These are phyloP conservation scores for Prostheceraeus crozeri DNA, from an alignment of 2,888 invertebrate genomes.

Conservation along the genomic window DNA sequence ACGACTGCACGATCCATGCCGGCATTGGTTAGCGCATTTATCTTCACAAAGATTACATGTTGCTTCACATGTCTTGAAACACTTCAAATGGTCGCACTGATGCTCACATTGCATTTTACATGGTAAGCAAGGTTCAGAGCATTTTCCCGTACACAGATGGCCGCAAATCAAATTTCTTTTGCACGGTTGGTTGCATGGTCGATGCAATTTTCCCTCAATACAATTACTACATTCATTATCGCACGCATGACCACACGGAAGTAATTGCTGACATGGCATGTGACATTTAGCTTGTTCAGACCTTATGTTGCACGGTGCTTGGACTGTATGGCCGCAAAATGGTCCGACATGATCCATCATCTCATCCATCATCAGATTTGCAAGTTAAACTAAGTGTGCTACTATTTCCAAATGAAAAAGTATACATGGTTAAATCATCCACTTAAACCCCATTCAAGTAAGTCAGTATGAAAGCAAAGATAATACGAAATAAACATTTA, in stretches of 20 bases:
- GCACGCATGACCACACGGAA: constrained; percentile 5
- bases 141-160: constrained; percentile 40
- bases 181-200: constrained; percentile 39
- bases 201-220: constrained; percentile 18
- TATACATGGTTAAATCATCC: too few species aligned
- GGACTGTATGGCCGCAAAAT: constrained; percentile 47
- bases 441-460: too few species aligned
- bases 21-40: background rate
- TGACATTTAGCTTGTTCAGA: too few species aligned
- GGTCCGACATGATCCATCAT: too few species aligned
- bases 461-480: too few species aligned
- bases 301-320: too few species aligned
- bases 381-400: too few species aligned
- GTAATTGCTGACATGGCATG: background rate
- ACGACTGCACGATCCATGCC: background rate
- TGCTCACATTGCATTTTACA: background rate
- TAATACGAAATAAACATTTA: too few species aligned
- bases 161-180: constrained; percentile 42
- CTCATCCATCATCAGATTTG: too few species aligned
- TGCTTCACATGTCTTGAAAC: constrained; percentile 1
- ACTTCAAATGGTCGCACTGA: constrained; percentile 2
- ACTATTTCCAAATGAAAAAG: too few species aligned
- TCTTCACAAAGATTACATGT: constrained; percentile 4
- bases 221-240: constrained; percentile 3
- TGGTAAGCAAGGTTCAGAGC: constrained; percentile 1